A percentile compares a stretch with the other conserved stretches of the same genome.
Conservation (phyloP, 2,113 vertebrate species). For the Nesogale talazaci region DNA sequence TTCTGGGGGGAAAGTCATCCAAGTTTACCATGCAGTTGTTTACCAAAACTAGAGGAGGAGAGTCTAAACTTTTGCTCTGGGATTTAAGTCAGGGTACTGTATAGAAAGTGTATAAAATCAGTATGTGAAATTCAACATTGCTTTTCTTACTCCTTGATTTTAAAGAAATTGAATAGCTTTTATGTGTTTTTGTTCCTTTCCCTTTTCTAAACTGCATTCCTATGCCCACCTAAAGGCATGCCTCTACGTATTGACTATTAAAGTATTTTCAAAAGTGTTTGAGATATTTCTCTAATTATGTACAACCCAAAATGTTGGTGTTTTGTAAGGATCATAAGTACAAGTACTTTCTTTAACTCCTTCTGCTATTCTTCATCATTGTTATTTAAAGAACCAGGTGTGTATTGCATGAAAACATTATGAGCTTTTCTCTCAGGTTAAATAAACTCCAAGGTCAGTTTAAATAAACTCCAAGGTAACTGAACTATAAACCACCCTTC, state of each 20-base stretch:
- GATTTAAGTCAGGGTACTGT: constrained; percentile 91
- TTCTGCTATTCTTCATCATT: no score
- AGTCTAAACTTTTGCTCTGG: constrained; percentile 86
- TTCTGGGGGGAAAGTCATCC: constrained; percentile 81
- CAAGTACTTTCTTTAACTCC: no score
- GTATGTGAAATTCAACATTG: constrained; percentile 85
- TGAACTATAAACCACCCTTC: no score
- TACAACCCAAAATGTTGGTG: constrained; percentile 85
- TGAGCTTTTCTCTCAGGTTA: no score
- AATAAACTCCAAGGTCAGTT: no score
- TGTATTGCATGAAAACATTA: no score
- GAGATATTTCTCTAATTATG: constrained; percentile 85
- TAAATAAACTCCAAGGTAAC: no score
- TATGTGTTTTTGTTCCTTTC: constrained; percentile 86
- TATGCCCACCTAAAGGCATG: constrained; percentile 86
- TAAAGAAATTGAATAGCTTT: constrained; percentile 84
- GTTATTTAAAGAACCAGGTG: no score
- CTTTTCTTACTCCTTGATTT: constrained; percentile 88
- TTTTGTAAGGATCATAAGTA: constrained; percentile 84
- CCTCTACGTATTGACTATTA: constrained; percentile 86
- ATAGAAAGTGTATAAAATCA: constrained; percentile 84
- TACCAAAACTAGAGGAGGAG: constrained; percentile 90
- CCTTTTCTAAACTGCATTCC: constrained; percentile 90
- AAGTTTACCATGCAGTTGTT: constrained; percentile 92
- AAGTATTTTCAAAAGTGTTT: constrained; percentile 88